phyloP scores from a whole-genome alignment of 1,140 invertebrate species.

The Philotrypesis tridentata region DNA sequence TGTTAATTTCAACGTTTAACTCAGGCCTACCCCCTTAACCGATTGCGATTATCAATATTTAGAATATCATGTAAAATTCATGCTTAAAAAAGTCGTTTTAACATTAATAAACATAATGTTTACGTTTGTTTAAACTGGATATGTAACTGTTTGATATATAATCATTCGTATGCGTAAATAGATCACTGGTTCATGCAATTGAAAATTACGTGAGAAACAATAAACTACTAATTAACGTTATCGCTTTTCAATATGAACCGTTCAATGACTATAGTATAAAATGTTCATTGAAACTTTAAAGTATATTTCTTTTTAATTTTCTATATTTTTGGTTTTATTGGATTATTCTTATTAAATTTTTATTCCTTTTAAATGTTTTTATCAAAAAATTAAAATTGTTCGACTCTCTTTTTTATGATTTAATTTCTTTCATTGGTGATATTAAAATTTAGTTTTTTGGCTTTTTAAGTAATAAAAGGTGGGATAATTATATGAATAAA shows the following conservation, averaged over 20 bases:
- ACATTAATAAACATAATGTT: constrained; percentile 18
- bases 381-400: constrained; percentile 19
- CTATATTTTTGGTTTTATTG: constrained; percentile 10
- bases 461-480: neutral
- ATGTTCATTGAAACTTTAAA: neutral
- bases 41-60: constrained; percentile 13
- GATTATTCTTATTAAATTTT: neutral
- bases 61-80: neutral
- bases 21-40: no score
- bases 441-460: neutral
- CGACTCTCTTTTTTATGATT: neutral
- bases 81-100: constrained; percentile 11
- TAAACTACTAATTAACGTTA: neutral
- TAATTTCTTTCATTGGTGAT: no score
- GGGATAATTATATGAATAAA: neutral
- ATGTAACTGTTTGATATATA: constrained; percentile 23
- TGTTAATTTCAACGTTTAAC: no score
- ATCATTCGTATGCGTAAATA: neutral
- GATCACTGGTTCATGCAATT: constrained; percentile 22
- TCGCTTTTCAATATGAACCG: neutral
- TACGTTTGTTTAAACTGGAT: neutral
- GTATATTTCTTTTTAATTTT: constrained; percentile 5
- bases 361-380: neutral
- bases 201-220: constrained; percentile 16
- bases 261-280: neutral